Evolutionary conservation across 1,140 invertebrate species (phyloP).

Genomic region (Araneus ventricosus): DNA sequence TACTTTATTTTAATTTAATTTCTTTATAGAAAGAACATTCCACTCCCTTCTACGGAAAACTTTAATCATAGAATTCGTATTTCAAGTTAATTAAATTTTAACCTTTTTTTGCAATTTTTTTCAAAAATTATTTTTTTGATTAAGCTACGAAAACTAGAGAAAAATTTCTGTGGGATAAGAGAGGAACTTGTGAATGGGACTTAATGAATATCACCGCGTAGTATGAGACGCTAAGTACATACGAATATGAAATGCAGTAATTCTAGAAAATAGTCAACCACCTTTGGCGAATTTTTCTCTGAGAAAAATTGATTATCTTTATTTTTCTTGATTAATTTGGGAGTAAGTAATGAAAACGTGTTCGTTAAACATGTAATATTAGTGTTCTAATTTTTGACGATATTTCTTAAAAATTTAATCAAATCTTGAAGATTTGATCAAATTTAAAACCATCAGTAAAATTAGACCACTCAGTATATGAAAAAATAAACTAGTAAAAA

Average conservation of each 20-base stretch:
- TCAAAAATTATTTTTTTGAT: background rate
- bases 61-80: background rate
- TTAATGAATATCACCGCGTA: constrained; percentile 43
- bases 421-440: too few relatives aligned
- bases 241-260: background rate
- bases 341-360: too few relatives aligned
- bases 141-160: background rate
- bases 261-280: constrained; percentile 26
- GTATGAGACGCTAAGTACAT: background rate
- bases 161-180: background rate
- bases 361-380: too few relatives aligned
- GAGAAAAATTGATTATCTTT: background rate
- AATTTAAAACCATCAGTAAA: too few relatives aligned
- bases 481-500: too few relatives aligned
- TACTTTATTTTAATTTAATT: background rate
- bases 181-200: background rate
- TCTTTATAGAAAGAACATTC: too few relatives aligned
- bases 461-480: too few relatives aligned
- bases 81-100: background rate
- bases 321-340: too few relatives aligned
- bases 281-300: background rate
- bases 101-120: background rate
- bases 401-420: too few relatives aligned
- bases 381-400: too few relatives aligned
- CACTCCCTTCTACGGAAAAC: background rate